Conservation (phyloP, 1,140 invertebrate species). For the Proctacanthus coquilletti region DNA sequence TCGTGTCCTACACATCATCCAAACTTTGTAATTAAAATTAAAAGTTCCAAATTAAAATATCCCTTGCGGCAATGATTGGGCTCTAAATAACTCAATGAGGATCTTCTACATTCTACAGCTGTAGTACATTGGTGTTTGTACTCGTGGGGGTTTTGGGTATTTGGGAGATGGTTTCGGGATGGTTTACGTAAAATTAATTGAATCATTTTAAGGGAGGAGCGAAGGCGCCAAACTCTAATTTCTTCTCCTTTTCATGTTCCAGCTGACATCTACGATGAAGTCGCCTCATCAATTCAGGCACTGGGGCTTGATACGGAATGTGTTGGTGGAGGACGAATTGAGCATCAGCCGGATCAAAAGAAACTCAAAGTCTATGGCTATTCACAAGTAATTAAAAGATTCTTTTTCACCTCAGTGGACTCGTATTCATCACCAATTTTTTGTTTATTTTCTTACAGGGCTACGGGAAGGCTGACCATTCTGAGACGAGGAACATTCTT, state of each 20-base stretch:
- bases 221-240: no score
- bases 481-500: slow-evolving; percentile 16
- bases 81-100: no score
- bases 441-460: slow-evolving; percentile 12
- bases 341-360: slow-evolving; percentile 45
- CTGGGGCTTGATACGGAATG: slow-evolving; percentile 45
- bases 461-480: slow-evolving; percentile 27
- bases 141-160: no score
- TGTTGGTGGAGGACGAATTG: slow-evolving; percentile 61
- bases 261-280: slow-evolving; percentile 52
- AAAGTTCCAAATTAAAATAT: no score
- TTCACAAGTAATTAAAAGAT: slow-evolving; percentile 40
- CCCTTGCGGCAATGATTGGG: no score
- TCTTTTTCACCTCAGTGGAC: background rate
- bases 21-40: no score
- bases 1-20: no score
- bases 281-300: slow-evolving; percentile 15
- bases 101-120: no score
- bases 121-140: no score
- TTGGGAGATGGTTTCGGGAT: no score
- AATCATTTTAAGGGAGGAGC: no score
- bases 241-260: slow-evolving; percentile 10
- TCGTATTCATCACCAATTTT: background rate
- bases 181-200: no score
- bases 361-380: slow-evolving; percentile 59